Base-by-base conservation (phyloP, 1,140 invertebrate genomes). In the Atta colombica region DNA sequence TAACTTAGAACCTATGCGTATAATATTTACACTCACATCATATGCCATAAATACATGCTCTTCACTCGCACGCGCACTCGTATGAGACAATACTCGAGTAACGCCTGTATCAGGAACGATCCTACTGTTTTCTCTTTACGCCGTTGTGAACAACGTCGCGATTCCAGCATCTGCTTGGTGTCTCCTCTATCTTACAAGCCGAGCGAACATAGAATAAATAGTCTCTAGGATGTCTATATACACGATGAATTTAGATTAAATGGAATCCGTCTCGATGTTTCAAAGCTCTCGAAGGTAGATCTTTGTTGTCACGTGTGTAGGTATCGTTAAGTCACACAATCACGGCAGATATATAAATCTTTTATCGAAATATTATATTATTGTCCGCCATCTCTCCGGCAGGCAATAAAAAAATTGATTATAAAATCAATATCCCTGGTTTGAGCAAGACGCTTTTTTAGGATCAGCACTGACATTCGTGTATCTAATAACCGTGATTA, bases 21-120 rank as follows among this genome's bases (percentile, higher is more conserved):
- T 90, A 88, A 88, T 93, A 92, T 94, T 88, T 93, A 93, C 92
- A 92, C 65, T 87, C 65, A 91, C 85, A 65, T 91, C 77, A 69
- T 85, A 85, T 92, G 87, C 81, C 75, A 90, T 92, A 92, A 90
- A 92, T 92, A 92, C 88, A 77, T 84, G 74, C 61, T 63, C 31
- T 61, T 66, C 31, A 63, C 77, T 80, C 65, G 39, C 66, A 55
- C 82, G 31, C 72, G 61, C 82, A 80, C 60, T 72, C 60, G 51
- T 75, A 71, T 49, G 69, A 61, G 71, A 65, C 77, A 68, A 74
- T 86, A 58, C 77, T 75, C 18, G 45, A 82, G 49, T 77, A 90
- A 68, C 71, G 78, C 60, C 66, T 75, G 68, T 39, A 61, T n/a
- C 71, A 61, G 39, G 39, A 28, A 25, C 35, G 25, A 71, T 82